These are phyloP conservation scores for Tragelaphus eurycerus DNA, from an alignment of 2,797 vertebrate species.

Conservation along the genomic window DNA sequence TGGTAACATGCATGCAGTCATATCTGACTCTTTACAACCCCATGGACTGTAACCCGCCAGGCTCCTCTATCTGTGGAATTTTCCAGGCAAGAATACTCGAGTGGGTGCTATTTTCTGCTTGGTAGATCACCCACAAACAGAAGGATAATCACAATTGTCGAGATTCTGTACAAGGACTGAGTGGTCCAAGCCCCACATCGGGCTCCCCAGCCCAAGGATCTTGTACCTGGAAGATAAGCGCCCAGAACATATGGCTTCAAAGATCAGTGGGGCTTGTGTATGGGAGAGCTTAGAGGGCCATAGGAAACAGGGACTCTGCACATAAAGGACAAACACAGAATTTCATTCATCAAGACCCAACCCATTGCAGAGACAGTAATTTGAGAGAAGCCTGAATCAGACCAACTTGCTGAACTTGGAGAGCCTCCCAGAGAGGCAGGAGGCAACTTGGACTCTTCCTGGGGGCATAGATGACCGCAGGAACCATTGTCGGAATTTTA, in stretches of 20 bases:
- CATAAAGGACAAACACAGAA: not conserved
- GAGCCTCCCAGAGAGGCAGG: not conserved
- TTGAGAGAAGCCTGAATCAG: not conserved
- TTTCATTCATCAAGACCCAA: not conserved
- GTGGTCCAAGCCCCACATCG: not conserved
- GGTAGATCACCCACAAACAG: not conserved
- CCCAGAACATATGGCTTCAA: not conserved
- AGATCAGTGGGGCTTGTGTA: not conserved
- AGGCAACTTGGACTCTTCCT: not conserved
- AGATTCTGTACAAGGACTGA: fast-evolving
- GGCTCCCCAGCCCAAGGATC: not conserved
- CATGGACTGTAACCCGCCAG: not conserved
- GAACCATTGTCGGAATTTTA: not conserved
- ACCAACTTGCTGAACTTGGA: not conserved
- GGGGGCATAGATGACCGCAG: not conserved
- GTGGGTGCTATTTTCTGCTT: not conserved
- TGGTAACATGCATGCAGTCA: not conserved
- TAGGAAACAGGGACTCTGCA: not conserved
- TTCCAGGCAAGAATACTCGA: not conserved
- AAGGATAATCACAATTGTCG: not conserved
- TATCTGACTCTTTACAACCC: not conserved
- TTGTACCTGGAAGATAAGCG: not conserved
- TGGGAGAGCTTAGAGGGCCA: not conserved
- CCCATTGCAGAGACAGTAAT: not conserved
- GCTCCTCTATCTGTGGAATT: not conserved